phyloP scores from a whole-genome alignment of 2,797 vertebrate genomes.

The Lateolabrax maculatus region DNA sequence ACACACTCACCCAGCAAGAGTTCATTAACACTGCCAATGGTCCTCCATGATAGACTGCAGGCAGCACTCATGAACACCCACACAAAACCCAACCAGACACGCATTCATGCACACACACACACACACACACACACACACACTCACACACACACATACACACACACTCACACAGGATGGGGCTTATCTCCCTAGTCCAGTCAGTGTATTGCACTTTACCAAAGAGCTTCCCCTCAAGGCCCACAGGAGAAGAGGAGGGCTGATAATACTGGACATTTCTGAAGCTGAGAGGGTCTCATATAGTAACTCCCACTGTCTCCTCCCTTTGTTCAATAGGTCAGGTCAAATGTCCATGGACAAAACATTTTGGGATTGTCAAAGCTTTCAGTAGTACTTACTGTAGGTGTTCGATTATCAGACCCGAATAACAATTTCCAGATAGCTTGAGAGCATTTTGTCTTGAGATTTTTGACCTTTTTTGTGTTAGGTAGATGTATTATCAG shows the following conservation, averaged over 20 bases:
- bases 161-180: constrained; percentile 44
- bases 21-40: constrained; percentile 73
- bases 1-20: constrained; percentile 59
- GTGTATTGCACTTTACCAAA: constrained; percentile 62
- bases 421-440: not conserved
- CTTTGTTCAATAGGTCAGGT: constrained; percentile 66
- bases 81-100: constrained; percentile 62
- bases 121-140: constrained; percentile 38
- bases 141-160: constrained; percentile 20
- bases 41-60: constrained; percentile 70
- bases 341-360: constrained; percentile 51
- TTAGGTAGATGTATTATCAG: not conserved
- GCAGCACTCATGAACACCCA: constrained; percentile 71
- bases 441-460: not conserved
- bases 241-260: constrained; percentile 54
- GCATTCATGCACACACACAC: constrained; percentile 36
- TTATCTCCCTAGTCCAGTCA: constrained; percentile 77
- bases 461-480: not conserved
- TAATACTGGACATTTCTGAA: constrained; percentile 62
- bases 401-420: constrained; percentile 43
- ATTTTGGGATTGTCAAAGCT: constrained; percentile 51
- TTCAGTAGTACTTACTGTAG: constrained; percentile 15
- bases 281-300: constrained; percentile 62
- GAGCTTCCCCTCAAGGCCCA: constrained; percentile 61
- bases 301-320: constrained; percentile 58